Conservation (phyloP, 37 sponge, comb jelly and placozoan species). For the Theonella swinhoei region DNA sequence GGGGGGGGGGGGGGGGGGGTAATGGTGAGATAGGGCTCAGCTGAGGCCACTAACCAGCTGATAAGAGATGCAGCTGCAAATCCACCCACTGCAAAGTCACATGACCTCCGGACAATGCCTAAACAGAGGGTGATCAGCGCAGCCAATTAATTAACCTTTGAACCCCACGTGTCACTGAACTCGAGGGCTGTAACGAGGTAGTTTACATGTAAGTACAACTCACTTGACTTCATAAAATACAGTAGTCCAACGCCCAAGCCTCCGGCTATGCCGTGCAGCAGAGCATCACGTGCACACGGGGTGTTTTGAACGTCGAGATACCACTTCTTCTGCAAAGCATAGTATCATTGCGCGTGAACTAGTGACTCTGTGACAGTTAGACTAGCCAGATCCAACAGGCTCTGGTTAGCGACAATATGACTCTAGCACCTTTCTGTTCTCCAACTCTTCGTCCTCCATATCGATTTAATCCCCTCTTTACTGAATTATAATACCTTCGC, state of each 20-base stretch:
- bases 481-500: no score
- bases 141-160: no score
- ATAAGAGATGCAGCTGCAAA: slow-evolving; percentile 49
- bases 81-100: slow-evolving; percentile 71
- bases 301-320: slow-evolving; percentile 66
- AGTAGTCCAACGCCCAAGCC: slow-evolving; percentile 54
- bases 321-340: slow-evolving; percentile 71
- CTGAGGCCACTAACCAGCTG: slow-evolving; percentile 77
- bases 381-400: no score
- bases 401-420: no score
- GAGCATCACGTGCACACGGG: slow-evolving; percentile 81
- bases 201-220: neutral
- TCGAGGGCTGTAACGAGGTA: neutral
- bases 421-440: neutral
- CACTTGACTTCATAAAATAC: slow-evolving; percentile 69
- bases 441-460: neutral
- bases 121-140: neutral
- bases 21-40: neutral
- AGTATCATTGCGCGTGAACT: neutral
- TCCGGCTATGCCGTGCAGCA: slow-evolving; percentile 71
- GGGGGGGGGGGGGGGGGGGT: no score
- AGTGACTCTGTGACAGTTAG: no score
- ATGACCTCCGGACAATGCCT: slow-evolving; percentile 76
- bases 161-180: no score
- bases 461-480: no score